phyloP scores from a whole-genome alignment of 2,113 vertebrate genomes.

The Dascyllus trimaculatus region DNA sequence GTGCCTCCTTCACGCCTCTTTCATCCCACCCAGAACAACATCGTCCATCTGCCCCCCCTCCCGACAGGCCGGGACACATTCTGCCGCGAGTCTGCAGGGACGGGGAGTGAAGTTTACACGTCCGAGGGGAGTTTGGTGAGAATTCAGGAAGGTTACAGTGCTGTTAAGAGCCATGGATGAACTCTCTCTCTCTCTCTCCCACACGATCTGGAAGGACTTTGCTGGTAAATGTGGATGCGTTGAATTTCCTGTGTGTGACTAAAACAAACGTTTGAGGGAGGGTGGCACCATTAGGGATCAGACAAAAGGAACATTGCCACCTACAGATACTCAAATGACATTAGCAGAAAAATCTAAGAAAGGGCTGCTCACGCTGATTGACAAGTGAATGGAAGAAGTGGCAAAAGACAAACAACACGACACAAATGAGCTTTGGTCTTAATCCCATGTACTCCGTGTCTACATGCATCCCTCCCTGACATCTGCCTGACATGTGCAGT shows the following conservation, averaged over 20 bases:
- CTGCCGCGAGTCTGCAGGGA: conserved; percentile 10
- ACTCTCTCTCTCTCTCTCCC: too few species aligned
- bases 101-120: conserved; percentile 10
- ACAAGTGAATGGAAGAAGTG: background rate
- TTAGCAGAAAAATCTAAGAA: background rate
- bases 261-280: background rate
- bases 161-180: too few species aligned
- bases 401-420: conserved; percentile 2
- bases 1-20: conserved; percentile 75
- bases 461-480: too few species aligned
- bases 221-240: background rate
- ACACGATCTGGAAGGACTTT: background rate
- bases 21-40: conserved; percentile 67
- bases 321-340: background rate
- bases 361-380: background rate
- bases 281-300: background rate
- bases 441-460: background rate
- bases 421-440: background rate
- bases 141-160: background rate
- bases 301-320: background rate
- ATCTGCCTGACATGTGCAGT: too few species aligned
- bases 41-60: conserved; percentile 72
- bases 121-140: background rate
- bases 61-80: conserved; percentile 21
- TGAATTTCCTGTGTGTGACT: background rate